These are phyloP conservation scores for Mormyrops attenuatus DNA, from an alignment of 2,797 vertebrate species.

Conservation along the genomic window DNA sequence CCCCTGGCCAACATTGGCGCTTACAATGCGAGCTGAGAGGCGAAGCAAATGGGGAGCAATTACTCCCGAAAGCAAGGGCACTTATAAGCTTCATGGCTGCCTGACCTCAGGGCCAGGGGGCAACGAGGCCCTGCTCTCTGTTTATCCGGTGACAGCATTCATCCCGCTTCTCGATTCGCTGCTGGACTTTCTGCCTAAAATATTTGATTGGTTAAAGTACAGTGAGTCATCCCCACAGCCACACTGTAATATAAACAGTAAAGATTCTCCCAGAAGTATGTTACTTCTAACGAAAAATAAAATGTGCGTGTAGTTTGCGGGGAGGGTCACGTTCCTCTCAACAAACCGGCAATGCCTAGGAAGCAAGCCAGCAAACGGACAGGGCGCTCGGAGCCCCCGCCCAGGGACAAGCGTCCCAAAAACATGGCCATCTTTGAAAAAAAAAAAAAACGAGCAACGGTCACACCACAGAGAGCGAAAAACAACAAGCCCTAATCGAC, in stretches of 20 bases:
- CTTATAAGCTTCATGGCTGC: background rate
- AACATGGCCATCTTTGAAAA: background rate
- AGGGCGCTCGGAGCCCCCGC: background rate
- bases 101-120: background rate
- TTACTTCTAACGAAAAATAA: background rate
- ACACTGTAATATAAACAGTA: conserved; percentile 4
- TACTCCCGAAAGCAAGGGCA: background rate
- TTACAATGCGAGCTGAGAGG: background rate
- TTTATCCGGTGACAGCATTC: background rate
- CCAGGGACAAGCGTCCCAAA: background rate
- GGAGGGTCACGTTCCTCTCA: background rate
- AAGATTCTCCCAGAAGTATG: background rate
- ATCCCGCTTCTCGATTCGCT: background rate
- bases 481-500: background rate
- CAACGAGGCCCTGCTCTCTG: background rate
- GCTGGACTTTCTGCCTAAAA: too few species aligned
- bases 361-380: background rate
- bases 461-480: background rate
- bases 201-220: background rate
- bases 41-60: background rate
- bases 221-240: background rate
- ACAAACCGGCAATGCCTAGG: background rate
- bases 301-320: background rate
- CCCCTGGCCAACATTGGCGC: background rate
- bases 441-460: background rate